A percentile compares a stretch with the other conserved stretches of the same genome.
Conservation (phyloP, 2,888 invertebrate species). For the Thereva nobilitata region DNA sequence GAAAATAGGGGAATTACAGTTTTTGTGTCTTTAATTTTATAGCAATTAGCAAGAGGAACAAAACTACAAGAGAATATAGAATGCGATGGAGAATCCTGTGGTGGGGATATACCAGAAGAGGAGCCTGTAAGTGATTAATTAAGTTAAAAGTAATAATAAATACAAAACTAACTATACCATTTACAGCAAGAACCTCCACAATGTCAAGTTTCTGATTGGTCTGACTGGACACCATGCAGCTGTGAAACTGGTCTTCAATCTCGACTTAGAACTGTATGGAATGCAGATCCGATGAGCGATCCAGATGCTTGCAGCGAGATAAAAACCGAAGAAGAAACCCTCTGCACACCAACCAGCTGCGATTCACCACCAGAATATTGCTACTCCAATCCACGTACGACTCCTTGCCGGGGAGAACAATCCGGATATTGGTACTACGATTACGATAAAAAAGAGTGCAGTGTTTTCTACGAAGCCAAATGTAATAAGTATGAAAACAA, state of each 20-base stretch:
- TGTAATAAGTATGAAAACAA: conserved; percentile 72
- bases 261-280: conserved; percentile 60
- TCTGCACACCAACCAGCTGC: conserved; percentile 49
- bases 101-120: conserved; percentile 50
- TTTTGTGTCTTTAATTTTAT: conserved; percentile 10
- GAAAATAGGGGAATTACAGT: neutral
- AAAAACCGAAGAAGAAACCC: conserved; percentile 52
- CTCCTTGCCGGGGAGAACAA: conserved; percentile 71
- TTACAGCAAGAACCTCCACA: conserved; percentile 53
- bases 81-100: conserved; percentile 56
- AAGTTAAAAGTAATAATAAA: neutral
- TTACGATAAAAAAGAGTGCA: conserved; percentile 69
- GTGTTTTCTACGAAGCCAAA: conserved; percentile 81
- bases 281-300: conserved; percentile 13
- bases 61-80: conserved; percentile 59
- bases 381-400: conserved; percentile 61
- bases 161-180: neutral
- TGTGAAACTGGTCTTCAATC: conserved; percentile 76
- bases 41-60: conserved; percentile 49
- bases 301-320: conserved; percentile 48
- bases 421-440: conserved; percentile 87
- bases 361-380: conserved; percentile 52
- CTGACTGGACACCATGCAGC: conserved; percentile 80
- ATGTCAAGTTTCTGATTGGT: conserved; percentile 75
- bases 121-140: conserved; percentile 43